phyloP scores from a whole-genome alignment of 2,113 vertebrate genomes.

The Onychorhynchus coronatus region DNA sequence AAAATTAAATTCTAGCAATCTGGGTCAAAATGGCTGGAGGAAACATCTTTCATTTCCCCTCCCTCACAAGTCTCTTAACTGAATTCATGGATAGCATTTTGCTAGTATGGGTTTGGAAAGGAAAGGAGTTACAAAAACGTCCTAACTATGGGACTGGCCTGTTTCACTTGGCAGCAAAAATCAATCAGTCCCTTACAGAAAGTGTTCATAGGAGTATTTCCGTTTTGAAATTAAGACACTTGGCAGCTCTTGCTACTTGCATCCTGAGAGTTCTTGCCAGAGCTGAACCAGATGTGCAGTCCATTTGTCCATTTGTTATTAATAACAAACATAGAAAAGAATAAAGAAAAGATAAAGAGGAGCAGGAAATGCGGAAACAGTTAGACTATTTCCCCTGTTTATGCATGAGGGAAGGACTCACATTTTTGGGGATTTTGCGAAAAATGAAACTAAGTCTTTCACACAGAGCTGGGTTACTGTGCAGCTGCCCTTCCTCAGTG shows the following conservation, averaged over 20 bases:
- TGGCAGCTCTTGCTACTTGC: neutral
- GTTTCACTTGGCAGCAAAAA: neutral
- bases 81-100: neutral
- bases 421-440: neutral
- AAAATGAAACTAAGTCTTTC: neutral
- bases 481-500: neutral
- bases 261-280: neutral
- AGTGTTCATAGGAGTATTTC: neutral
- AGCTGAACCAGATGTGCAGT: slow-evolving; percentile 18
- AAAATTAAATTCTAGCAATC: neutral
- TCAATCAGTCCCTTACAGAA: neutral
- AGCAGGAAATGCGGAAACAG: neutral
- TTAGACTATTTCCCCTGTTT: neutral
- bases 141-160: neutral
- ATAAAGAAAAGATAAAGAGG: neutral
- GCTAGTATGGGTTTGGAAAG: neutral
- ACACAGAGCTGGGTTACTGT: neutral
- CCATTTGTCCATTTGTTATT: neutral
- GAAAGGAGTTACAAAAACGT: neutral
- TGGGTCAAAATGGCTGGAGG: neutral
- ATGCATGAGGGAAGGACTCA: neutral
- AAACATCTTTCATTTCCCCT: neutral
- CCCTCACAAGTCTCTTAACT: neutral
- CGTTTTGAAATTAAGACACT: neutral
- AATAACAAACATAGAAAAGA: neutral